Evolutionary conservation across 2,888 invertebrate genomes (phyloP).

Genomic region (Exephanes ischioxanthus): DNA sequence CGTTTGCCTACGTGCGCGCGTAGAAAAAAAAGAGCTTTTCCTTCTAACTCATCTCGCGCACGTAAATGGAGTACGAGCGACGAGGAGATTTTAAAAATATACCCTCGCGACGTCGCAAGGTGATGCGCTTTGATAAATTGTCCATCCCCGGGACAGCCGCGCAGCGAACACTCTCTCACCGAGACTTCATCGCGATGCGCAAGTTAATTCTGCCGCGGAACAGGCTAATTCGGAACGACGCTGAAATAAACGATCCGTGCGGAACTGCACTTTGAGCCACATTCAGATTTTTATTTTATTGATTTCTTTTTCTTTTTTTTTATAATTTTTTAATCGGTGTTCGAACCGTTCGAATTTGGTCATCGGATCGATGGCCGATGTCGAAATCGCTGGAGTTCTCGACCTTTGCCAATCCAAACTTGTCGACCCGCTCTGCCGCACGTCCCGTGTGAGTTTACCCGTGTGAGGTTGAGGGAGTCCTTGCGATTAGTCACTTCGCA

Average conservation of each 20-base stretch:
- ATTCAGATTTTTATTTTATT: not conserved
- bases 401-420: slow-evolving; percentile 17
- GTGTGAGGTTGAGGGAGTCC: no score
- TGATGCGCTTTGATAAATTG: slow-evolving; percentile 82
- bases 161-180: not conserved
- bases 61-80: slow-evolving; percentile 62
- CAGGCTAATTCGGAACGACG: slow-evolving; percentile 76
- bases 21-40: not conserved
- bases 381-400: slow-evolving; percentile 19
- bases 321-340: not conserved
- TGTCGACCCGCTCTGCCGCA: not conserved
- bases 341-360: not conserved
- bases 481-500: no score
- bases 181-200: slow-evolving; percentile 6
- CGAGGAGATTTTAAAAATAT: slow-evolving; percentile 79
- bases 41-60: slow-evolving; percentile 22
- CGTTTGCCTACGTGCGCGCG: slow-evolving; percentile 35
- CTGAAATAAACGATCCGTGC: slow-evolving; percentile 75
- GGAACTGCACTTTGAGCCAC: not conserved
- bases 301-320: not conserved
- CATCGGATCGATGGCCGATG: slow-evolving; percentile 33
- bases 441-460: no score
- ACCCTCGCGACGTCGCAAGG: slow-evolving; percentile 75
- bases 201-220: not conserved
- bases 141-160: slow-evolving; percentile 54